Percentiles rank a stretch among this genome's conserved stretches.
Conservation (phyloP, 2,888 invertebrate species). For the Suillia variegata region DNA sequence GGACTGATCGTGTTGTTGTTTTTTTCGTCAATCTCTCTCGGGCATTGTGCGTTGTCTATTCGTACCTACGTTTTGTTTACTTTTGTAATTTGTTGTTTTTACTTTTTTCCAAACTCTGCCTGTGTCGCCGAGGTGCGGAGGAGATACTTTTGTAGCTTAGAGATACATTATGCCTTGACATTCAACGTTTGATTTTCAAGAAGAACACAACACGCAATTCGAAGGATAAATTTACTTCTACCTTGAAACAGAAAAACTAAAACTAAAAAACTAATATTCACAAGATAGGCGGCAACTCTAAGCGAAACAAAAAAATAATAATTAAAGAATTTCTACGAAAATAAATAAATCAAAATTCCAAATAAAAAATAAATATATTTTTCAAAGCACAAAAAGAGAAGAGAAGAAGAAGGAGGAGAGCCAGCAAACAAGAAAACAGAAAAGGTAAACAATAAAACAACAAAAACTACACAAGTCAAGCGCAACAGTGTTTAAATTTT, state of each 20-base stretch:
- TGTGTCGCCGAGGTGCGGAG: no score
- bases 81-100: background rate
- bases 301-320: background rate
- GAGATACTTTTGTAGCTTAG: background rate
- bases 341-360: background rate
- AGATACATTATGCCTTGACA: slow-evolving; percentile 11
- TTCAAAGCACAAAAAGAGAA: background rate
- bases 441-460: background rate
- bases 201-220: background rate
- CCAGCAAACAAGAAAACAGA: background rate
- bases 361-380: background rate
- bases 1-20: no score
- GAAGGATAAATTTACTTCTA: no score
- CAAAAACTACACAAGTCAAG: background rate
- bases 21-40: no score
- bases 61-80: background rate
- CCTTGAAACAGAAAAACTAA: background rate
- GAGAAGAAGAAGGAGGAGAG: background rate
- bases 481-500: background rate
- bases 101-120: slow-evolving; percentile 1
- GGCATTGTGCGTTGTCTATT: no score
- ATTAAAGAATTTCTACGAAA: background rate
- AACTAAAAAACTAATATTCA: background rate
- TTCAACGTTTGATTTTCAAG: slow-evolving; percentile 12
- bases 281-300: no score